A percentile compares a stretch with the other conserved stretches of the same genome.
Conservation (phyloP, 2,113 vertebrate genomes). For the Bucco capensis region DNA sequence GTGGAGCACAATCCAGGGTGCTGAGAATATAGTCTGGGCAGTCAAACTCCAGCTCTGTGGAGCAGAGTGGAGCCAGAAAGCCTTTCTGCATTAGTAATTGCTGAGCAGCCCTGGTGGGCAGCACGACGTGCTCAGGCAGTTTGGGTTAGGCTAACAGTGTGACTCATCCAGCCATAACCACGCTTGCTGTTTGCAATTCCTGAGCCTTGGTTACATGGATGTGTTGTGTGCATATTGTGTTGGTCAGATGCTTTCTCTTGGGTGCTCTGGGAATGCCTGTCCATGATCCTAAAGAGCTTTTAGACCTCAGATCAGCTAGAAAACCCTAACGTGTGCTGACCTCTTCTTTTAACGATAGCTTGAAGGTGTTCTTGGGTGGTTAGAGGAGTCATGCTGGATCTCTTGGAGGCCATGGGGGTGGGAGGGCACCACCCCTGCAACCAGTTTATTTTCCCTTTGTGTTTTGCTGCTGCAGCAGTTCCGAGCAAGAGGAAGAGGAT, state of each 20-base stretch:
- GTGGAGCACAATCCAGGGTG: not conserved
- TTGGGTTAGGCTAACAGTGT: not conserved
- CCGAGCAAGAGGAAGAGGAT: slow-evolving; percentile 86
- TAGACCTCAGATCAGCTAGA: not conserved
- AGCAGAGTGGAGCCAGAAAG: not conserved
- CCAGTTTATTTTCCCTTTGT: fast-evolving
- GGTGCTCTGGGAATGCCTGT: not conserved
- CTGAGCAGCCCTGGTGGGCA: not conserved
- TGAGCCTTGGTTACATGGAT: not conserved
- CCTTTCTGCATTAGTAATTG: not conserved
- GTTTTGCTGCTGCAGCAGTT: slow-evolving; percentile 72
- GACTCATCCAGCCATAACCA: not conserved
- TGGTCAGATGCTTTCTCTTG: not conserved
- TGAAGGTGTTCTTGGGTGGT: not conserved
- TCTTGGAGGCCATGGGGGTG: not conserved
- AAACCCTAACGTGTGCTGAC: not conserved
- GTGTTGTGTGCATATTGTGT: fast-evolving
- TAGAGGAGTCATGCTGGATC: not conserved
- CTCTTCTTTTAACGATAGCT: not conserved
- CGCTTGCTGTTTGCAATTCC: fast-evolving
- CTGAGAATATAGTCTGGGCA: not conserved
- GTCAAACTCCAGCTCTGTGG: not conserved
- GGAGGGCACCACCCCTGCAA: not conserved
- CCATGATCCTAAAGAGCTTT: fast-evolving
- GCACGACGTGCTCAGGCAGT: fast-evolving